Conservation (phyloP, 2,888 invertebrate species). For the Agelastica alni region DNA sequence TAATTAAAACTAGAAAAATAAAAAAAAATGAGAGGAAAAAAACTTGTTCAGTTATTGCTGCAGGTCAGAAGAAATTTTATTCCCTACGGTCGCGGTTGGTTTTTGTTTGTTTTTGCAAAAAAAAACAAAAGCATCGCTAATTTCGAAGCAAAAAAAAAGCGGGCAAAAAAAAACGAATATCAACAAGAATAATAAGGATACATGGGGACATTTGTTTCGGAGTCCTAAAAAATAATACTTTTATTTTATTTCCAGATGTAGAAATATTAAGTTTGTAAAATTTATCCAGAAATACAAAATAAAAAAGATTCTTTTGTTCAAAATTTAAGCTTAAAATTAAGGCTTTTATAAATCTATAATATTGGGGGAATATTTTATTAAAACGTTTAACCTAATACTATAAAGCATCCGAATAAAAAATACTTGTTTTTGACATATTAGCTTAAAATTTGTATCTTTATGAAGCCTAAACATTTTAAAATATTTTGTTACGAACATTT, state of each 20-base stretch:
- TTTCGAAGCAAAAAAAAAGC: background rate
- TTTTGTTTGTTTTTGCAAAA: background rate
- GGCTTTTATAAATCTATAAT: too few species aligned
- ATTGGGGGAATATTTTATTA: too few species aligned
- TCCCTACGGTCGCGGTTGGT: background rate
- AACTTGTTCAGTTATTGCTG: background rate
- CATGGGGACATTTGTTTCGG: background rate
- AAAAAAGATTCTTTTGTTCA: too few species aligned
- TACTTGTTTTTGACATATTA: too few species aligned
- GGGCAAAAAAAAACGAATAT: background rate
- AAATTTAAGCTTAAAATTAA: too few species aligned
- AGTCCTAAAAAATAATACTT: background rate
- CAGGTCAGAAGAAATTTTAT: background rate
- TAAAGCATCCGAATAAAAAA: too few species aligned
- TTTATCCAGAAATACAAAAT: too few species aligned
- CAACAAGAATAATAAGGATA: background rate
- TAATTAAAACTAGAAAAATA: background rate
- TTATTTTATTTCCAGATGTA: background rate
- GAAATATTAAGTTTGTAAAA: too few species aligned
- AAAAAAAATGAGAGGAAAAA: background rate
- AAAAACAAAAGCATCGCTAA: background rate
- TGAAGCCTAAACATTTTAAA: too few species aligned
- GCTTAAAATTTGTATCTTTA: too few species aligned
- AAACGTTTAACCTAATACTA: too few species aligned
- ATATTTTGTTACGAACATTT: too few species aligned